phyloP scores from a whole-genome alignment of 2,113 vertebrate species.

The Corvus cornix region DNA sequence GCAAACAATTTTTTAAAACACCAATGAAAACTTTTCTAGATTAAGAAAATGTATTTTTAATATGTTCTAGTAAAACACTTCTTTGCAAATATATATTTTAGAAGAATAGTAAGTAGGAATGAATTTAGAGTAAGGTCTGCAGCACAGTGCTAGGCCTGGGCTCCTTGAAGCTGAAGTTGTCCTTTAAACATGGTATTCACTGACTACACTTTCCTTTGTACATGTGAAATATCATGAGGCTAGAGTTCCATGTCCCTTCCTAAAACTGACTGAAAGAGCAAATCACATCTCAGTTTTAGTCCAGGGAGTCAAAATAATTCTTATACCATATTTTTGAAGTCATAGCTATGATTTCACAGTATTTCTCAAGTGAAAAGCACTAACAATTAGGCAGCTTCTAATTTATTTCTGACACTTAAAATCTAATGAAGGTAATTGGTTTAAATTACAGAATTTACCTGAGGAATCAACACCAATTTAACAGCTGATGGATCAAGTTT shows the following conservation, averaged over 20 bases:
- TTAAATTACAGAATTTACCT: slow-evolving; percentile 24
- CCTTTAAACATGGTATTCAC: background rate
- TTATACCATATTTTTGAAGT: background rate
- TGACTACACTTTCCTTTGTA: background rate
- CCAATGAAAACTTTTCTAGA: background rate
- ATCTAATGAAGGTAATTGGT: slow-evolving; percentile 8
- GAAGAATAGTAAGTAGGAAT: background rate
- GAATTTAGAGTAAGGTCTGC: background rate
- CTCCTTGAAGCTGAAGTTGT: background rate
- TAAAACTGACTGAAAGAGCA: background rate
- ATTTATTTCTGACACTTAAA: slow-evolving; percentile 18
- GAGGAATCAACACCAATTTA: background rate
- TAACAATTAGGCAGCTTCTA: background rate
- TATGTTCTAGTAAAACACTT: background rate
- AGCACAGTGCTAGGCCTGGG: background rate
- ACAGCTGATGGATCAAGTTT: background rate
- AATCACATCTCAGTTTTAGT: background rate
- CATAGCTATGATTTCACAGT: background rate
- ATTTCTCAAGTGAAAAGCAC: background rate
- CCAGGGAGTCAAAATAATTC: background rate
- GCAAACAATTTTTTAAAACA: background rate
- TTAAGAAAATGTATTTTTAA: background rate
- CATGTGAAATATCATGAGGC: background rate
- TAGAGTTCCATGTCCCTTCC: background rate
- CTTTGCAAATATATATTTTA: background rate